Evolutionary conservation across 2,113 vertebrate genomes (phyloP).

Genomic region (Pica pica): DNA sequence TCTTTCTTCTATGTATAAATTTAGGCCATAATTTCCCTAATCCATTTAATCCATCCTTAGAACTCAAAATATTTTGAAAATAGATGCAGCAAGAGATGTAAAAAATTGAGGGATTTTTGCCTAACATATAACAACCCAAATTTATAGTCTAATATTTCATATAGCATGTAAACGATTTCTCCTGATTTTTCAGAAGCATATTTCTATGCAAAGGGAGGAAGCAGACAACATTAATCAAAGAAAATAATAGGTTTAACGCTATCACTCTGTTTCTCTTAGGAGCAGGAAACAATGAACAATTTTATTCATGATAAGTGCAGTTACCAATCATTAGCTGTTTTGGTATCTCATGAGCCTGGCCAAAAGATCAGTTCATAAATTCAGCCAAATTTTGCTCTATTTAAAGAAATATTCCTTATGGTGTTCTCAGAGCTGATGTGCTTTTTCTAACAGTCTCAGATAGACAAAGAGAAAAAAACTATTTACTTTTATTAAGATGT

Average conservation of each 20-base stretch:
- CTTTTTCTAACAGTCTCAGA: neutral
- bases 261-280: neutral
- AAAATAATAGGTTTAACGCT: neutral
- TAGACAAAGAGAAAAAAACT: neutral
- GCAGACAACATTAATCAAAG: neutral
- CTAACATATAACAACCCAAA: neutral
- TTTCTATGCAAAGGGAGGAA: neutral
- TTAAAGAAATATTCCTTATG: neutral
- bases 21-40: neutral
- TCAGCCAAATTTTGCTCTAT: neutral
- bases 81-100: neutral
- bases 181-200: neutral
- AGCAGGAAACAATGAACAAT: neutral
- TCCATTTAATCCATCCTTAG: fast-evolving
- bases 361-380: neutral
- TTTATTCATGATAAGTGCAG: neutral
- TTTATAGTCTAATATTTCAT: neutral
- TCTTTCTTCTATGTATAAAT: neutral
- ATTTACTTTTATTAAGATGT: neutral
- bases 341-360: neutral
- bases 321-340: neutral
- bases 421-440: neutral
- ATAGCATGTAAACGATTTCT: neutral
- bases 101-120: neutral
- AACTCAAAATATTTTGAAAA: neutral